A percentile compares a stretch with the other conserved stretches of the same genome.
Conservation (phyloP, 2,113 vertebrate genomes). For the Toxotes chatareus region DNA sequence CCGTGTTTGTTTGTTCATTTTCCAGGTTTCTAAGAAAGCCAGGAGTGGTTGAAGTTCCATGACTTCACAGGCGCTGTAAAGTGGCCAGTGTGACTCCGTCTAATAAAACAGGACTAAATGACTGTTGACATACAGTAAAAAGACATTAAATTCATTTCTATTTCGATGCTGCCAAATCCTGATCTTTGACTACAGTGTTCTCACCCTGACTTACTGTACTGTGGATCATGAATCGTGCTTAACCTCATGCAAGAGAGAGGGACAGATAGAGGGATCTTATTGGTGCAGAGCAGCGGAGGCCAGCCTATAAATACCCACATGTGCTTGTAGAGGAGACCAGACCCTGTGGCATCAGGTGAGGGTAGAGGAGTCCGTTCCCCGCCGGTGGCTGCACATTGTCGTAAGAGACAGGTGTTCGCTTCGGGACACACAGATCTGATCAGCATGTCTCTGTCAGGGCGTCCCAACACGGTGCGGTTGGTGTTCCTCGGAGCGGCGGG, state of each 20-base stretch:
- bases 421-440: background rate
- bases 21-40: background rate
- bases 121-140: slow-evolving; percentile 7
- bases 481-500: slow-evolving; percentile 83
- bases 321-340: background rate
- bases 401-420: background rate
- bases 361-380: fast-evolving
- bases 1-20: background rate
- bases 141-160: background rate
- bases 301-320: slow-evolving; percentile 19
- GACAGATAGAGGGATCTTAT: background rate
- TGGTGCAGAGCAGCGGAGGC: background rate
- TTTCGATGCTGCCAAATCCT: slow-evolving; percentile 22
- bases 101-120: background rate
- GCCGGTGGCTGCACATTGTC: fast-evolving
- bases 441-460: slow-evolving; percentile 68
- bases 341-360: background rate
- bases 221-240: background rate
- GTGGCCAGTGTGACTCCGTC: background rate
- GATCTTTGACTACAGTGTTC: background rate
- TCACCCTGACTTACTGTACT: background rate
- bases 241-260: background rate
- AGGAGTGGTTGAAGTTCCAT: background rate
- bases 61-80: too few species aligned
- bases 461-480: slow-evolving; percentile 69